Base-by-base conservation (phyloP, 1,140 invertebrate species). In the Macrostomum lignano region DNA sequence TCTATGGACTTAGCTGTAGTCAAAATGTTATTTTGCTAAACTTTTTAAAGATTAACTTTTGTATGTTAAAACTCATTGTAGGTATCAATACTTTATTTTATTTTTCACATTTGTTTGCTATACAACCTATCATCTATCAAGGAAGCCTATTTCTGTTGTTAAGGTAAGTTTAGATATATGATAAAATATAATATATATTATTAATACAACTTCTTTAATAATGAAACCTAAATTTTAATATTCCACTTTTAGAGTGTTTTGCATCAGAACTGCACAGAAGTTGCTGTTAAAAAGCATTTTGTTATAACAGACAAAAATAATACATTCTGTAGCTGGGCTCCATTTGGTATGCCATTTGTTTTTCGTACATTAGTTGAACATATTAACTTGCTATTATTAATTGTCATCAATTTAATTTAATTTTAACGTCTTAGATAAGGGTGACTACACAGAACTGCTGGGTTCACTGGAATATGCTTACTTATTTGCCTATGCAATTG, bases 101-200 rank as follows among this genome's bases (percentile, higher is more conserved):
- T 45, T 69, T 1, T 58, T 86, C 0, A 91, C 82, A 15, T 91
- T 76, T 52, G 51, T 86, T 21, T 67, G 71, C 3, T 91, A 93
- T 48, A 72, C 70, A 40, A 71, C 69, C 36, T 91, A 81, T 51
- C 82, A 93, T 55, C 60, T 88, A 58, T 73, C 77, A 3, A 62
- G 81, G 36, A 86, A 86, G 47, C 77, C 82, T 1, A 73, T 88
- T 41, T 84, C 78, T 34, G 74, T 91, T 38, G 81, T 86, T 17
- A 91, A 91, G 48, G 50, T 54, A 42, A n/a, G n/a, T n/a, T n/a
- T n/a, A n/a, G n/a, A n/a, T n/a, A n/a, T n/a, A n/a, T n/a, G n/a
- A n/a, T n/a, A n/a, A n/a, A n/a, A n/a, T n/a, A n/a, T n/a, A n/a
- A n/a, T n/a, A n/a, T n/a, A n/a, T n/a, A n/a, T n/a, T n/a, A n/a